Percentiles rank a stretch among this genome's conserved stretches.
These are phyloP conservation scores for Pherbina coryleti DNA, from an alignment of 2,888 invertebrate species.

Conservation along the genomic window DNA sequence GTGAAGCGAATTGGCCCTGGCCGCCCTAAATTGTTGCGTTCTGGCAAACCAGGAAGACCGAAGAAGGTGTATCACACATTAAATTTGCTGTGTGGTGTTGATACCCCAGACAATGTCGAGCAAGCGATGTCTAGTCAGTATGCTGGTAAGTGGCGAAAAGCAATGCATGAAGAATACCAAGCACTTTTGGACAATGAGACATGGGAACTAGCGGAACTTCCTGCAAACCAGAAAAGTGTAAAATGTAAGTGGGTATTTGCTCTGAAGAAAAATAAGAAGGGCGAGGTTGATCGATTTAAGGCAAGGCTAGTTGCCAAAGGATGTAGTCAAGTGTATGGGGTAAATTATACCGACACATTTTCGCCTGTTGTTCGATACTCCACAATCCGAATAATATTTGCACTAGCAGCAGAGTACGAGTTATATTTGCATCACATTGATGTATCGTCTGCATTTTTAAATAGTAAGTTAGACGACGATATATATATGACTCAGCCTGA, in stretches of 20 bases:
- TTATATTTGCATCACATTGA: constrained; percentile 48
- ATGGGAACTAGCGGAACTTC: too few species aligned
- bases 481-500: constrained; percentile 44
- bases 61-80: too few species aligned
- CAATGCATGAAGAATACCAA: too few species aligned
- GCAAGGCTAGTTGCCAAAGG: constrained; percentile 46
- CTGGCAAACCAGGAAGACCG: too few species aligned
- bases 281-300: constrained; percentile 33
- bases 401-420: constrained; percentile 44
- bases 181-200: too few species aligned
- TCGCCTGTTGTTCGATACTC: constrained; percentile 46
- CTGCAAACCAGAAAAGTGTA: constrained; percentile 29
- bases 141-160: too few species aligned
- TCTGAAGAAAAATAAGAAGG: constrained; percentile 30
- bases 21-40: too few species aligned
- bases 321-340: constrained; percentile 39
- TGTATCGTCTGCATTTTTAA: constrained; percentile 44
- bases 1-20: too few species aligned
- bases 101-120: too few species aligned
- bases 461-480: constrained; percentile 40
- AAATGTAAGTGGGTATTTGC: constrained; percentile 33
- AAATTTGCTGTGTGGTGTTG: too few species aligned
- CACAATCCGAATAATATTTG: constrained; percentile 46
- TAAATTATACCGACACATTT: constrained; percentile 45
- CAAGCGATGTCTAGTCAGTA: too few species aligned